Evolutionary conservation across 2,888 invertebrate species (phyloP).

Genomic region (Lycia hirtaria): DNA sequence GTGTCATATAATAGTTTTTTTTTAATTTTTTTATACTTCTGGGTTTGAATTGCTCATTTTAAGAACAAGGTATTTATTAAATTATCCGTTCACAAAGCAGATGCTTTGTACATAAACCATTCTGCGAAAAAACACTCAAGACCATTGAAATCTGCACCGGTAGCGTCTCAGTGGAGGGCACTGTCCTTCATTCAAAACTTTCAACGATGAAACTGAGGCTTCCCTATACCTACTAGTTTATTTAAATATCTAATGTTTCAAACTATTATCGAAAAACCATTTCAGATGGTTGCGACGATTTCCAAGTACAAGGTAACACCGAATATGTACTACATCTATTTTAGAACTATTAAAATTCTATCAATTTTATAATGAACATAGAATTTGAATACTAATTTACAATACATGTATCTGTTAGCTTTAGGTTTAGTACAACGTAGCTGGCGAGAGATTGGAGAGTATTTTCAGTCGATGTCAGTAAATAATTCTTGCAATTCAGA

Average conservation of each 20-base stretch:
- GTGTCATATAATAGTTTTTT: too few species aligned
- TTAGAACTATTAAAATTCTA: constrained; percentile 18
- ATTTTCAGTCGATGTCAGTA: background rate
- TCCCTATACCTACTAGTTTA: constrained; percentile 9
- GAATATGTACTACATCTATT: constrained; percentile 16
- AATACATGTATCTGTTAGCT: background rate
- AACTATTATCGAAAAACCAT: constrained; percentile 5
- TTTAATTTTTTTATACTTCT: too few species aligned
- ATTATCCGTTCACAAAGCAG: too few species aligned
- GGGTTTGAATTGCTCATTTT: too few species aligned
- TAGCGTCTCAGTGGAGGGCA: too few species aligned
- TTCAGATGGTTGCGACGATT: constrained; percentile 1
- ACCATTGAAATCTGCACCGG: too few species aligned
- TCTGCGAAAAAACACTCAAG: too few species aligned
- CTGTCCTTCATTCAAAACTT: background rate
- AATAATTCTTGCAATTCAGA: background rate
- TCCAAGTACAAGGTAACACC: constrained; percentile 17
- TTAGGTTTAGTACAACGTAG: constrained; percentile 3
- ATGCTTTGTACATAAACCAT: too few species aligned
- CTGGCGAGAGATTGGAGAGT: constrained; percentile 1
- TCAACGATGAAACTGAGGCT: constrained; percentile 8
- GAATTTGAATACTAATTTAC: constrained; percentile 6
- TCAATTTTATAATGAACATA: constrained; percentile 7
- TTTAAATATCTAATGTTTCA: constrained; percentile 6
- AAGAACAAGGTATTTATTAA: too few species aligned